Percentiles rank a stretch among this genome's conserved stretches.
Conservation (phyloP, 2,888 invertebrate genomes). For the Chorisops tibialis region DNA sequence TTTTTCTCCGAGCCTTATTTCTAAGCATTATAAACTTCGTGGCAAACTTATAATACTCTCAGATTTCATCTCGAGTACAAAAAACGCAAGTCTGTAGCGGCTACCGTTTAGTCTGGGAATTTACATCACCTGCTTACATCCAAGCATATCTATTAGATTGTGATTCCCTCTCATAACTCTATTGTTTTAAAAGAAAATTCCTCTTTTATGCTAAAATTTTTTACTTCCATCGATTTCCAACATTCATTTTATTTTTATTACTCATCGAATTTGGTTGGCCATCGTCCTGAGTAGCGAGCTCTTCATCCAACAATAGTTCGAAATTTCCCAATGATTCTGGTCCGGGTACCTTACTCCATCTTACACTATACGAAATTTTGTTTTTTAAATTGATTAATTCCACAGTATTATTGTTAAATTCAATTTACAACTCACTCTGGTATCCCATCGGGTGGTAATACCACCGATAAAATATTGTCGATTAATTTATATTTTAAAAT, state of each 20-base stretch:
- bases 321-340: constrained; percentile 78
- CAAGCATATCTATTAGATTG: too few relatives aligned
- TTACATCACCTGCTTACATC: too few relatives aligned
- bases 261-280: constrained; percentile 30
- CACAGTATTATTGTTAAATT: too few relatives aligned
- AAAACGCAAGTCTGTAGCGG: too few relatives aligned
- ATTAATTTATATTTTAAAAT: constrained; percentile 91
- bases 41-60: too few relatives aligned
- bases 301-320: constrained; percentile 80
- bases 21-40: too few relatives aligned
- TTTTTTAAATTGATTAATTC: not conserved
- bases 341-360: constrained; percentile 80
- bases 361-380: constrained; percentile 56
- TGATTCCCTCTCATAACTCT: too few relatives aligned
- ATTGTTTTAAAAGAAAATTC: too few relatives aligned
- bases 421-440: constrained; percentile 66
- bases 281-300: constrained; percentile 67
- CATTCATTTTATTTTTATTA: constrained; percentile 12
- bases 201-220: too few relatives aligned
- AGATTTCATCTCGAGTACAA: too few relatives aligned
- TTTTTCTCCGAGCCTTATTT: too few relatives aligned
- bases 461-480: constrained; percentile 87
- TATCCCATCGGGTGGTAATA: constrained; percentile 81
- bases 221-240: constrained; percentile 35
- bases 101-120: too few relatives aligned